Percentiles rank a stretch among this genome's conserved stretches.
Conservation (phyloP, 2,888 invertebrate species). For the Magallana nippona region DNA sequence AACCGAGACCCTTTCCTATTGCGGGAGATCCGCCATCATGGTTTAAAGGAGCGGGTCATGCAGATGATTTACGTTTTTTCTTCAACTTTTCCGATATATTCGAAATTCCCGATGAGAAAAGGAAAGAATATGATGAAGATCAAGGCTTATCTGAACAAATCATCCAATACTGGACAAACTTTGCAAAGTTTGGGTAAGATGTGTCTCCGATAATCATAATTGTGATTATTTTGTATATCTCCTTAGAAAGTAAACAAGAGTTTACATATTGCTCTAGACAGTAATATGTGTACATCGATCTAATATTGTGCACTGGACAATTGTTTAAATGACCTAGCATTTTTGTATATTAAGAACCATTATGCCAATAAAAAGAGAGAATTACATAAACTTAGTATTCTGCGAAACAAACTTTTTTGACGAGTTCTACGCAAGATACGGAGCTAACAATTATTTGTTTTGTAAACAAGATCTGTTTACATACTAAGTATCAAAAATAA, state of each 20-base stretch:
- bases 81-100: background rate
- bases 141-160: background rate
- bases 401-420: too few species aligned
- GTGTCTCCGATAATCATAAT: background rate
- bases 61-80: constrained; percentile 14
- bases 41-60: constrained; percentile 26
- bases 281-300: background rate
- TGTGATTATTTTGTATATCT: background rate
- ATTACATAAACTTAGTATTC: too few species aligned
- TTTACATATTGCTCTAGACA: background rate
- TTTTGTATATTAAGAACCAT: too few species aligned
- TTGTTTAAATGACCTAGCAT: too few species aligned
- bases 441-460: too few species aligned
- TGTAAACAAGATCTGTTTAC: too few species aligned
- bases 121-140: background rate
- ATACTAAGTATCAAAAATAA: too few species aligned
- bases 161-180: constrained; percentile 7
- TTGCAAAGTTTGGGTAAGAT: constrained; percentile 21
- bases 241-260: background rate
- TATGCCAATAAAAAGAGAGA: too few species aligned
- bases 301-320: too few species aligned
- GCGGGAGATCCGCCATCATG: background rate
- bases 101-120: too few species aligned
- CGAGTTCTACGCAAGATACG: too few species aligned
- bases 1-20: constrained; percentile 11